phyloP scores from a whole-genome alignment of 1,140 invertebrate species.

The Maniola jurtina region DNA sequence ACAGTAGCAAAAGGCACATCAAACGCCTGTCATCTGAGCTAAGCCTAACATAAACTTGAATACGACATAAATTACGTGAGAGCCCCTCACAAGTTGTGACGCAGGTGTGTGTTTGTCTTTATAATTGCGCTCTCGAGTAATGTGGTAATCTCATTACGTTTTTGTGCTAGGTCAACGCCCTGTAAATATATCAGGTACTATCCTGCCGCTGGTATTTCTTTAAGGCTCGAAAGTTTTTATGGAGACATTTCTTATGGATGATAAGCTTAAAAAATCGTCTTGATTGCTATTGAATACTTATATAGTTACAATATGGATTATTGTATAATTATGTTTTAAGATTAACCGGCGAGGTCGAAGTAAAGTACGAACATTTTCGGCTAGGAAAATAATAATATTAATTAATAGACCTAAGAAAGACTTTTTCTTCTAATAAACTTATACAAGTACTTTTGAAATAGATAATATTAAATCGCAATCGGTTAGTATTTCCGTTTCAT shows the following conservation, averaged over 20 bases:
- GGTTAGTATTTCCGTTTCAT: neutral
- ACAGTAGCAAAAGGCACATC: neutral
- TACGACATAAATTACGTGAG: neutral
- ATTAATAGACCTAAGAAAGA: too few relatives aligned
- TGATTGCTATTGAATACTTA: too few relatives aligned
- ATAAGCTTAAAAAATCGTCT: too few relatives aligned
- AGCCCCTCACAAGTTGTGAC: neutral
- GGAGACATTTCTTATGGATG: neutral
- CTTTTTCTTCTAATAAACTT: too few relatives aligned
- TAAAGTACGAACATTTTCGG: too few relatives aligned
- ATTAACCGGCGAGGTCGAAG: neutral
- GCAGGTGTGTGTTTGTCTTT: conserved; percentile 15
- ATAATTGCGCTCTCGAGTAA: conserved; percentile 11
- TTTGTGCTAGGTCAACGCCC: conserved; percentile 7
- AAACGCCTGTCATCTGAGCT: neutral
- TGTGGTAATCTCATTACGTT: conserved; percentile 16
- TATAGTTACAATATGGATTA: too few relatives aligned
- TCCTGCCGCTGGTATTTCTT: conserved; percentile 3
- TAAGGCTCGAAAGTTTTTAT: neutral
- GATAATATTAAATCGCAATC: too few relatives aligned
- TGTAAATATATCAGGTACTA: conserved; percentile 15
- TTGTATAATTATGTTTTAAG: too few relatives aligned
- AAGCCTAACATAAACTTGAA: neutral
- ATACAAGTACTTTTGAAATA: too few relatives aligned
- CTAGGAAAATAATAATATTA: too few relatives aligned